Conservation (phyloP, 2,888 invertebrate genomes). For the Pyrrhia umbra region DNA sequence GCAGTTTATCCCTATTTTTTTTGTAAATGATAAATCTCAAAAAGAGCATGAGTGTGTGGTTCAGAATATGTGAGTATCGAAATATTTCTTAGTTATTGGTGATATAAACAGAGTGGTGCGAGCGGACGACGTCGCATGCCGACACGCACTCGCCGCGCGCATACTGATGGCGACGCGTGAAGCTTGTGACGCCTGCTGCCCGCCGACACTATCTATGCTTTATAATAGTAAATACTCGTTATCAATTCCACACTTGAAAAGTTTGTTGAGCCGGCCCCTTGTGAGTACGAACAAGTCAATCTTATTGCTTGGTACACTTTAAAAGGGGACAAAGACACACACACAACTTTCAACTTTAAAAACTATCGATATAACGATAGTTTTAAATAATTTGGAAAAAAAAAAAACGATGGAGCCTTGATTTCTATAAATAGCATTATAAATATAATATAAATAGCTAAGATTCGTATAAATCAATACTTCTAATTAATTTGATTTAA, state of each 20-base stretch:
- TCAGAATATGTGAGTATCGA: slow-evolving; percentile 46
- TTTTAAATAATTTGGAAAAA: too few species aligned
- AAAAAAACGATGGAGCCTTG: too few species aligned
- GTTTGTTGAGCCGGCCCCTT: slow-evolving; percentile 15
- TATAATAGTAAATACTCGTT: slow-evolving; percentile 61
- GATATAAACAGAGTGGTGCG: slow-evolving; percentile 70
- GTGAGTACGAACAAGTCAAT: slow-evolving; percentile 7
- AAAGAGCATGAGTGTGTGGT: slow-evolving; percentile 2
- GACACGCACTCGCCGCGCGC: slow-evolving; percentile 80
- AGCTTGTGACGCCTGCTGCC: slow-evolving; percentile 64
- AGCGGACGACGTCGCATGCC: slow-evolving; percentile 87
- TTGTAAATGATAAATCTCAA: background rate
- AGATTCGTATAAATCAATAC: too few species aligned
- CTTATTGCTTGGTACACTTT: slow-evolving; percentile 17
- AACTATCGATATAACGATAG: too few species aligned
- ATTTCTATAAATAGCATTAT: too few species aligned
- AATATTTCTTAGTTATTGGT: slow-evolving; percentile 63
- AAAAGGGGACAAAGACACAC: background rate
- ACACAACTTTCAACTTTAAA: too few species aligned
- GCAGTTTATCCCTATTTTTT: slow-evolving; percentile 1
- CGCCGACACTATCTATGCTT: slow-evolving; percentile 57
- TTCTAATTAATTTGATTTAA: too few species aligned
- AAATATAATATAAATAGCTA: too few species aligned
- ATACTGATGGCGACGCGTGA: slow-evolving; percentile 80
- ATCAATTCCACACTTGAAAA: slow-evolving; percentile 53